phyloP scores from a whole-genome alignment of 2,888 invertebrate species.

The Prenolepis imparis region DNA sequence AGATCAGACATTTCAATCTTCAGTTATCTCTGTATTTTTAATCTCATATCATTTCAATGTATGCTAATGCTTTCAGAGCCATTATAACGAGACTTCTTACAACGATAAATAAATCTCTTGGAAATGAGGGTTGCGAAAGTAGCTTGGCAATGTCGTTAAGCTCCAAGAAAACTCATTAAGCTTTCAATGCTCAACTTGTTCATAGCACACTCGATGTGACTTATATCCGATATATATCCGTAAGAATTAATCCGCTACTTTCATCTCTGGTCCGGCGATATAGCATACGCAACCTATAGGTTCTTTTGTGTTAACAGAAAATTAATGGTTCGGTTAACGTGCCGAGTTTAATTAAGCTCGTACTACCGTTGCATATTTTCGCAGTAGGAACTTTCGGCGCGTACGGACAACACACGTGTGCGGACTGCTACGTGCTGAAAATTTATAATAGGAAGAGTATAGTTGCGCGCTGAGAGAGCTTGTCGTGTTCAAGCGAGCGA shows the following conservation, averaged over 20 bases:
- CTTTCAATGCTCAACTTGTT: slow-evolving; percentile 46
- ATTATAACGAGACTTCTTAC: slow-evolving; percentile 14
- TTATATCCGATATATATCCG: slow-evolving; percentile 25
- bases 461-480: slow-evolving; percentile 24
- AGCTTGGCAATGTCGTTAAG: slow-evolving; percentile 29
- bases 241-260: slow-evolving; percentile 25
- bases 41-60: background rate
- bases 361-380: slow-evolving; percentile 46
- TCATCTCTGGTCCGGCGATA: background rate
- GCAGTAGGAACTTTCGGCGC: slow-evolving; percentile 38
- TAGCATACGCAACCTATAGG: background rate
- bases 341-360: slow-evolving; percentile 51
- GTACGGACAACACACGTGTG: slow-evolving; percentile 17
- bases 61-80: slow-evolving; percentile 21
- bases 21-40: background rate
- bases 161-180: slow-evolving; percentile 54
- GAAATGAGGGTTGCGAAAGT: slow-evolving; percentile 1
- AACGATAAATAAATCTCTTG: slow-evolving; percentile 13
- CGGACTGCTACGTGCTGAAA: slow-evolving; percentile 35
- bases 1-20: background rate
- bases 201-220: slow-evolving; percentile 11
- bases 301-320: slow-evolving; percentile 43
- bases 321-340: slow-evolving; percentile 47
- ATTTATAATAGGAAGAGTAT: slow-evolving; percentile 37
- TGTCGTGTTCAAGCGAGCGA: slow-evolving; percentile 29